Percentiles rank a stretch among this genome's conserved stretches.
Conservation (phyloP, 64 coral and sea anemone species). For the Hydrozoanthus tunicans region DNA sequence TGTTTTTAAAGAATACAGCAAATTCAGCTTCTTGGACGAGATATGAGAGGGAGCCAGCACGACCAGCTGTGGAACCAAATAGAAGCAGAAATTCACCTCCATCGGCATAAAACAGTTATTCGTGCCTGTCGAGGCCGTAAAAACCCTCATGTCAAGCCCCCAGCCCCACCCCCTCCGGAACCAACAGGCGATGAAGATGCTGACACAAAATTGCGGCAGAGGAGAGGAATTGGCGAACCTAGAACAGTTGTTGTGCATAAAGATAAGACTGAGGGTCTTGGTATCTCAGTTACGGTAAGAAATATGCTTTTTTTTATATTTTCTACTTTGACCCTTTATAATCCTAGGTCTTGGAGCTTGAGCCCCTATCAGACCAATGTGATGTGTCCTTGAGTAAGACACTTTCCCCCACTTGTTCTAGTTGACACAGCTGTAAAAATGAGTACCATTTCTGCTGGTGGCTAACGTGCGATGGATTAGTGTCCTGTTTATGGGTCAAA, state of each 20-base stretch:
- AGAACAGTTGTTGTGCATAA: constrained; percentile 87
- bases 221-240: constrained; percentile 95
- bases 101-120: constrained; percentile 98
- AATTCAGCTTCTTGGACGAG: constrained; percentile 95
- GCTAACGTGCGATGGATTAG: no score
- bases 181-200: constrained; percentile 69
- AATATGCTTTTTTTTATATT: background rate
- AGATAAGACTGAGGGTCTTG: constrained; percentile 89
- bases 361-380: no score
- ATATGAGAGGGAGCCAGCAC: constrained; percentile 91
- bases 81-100: constrained; percentile 98
- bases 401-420: no score
- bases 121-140: constrained; percentile 96
- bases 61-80: constrained; percentile 98
- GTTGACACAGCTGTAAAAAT: no score
- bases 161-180: constrained; percentile 73
- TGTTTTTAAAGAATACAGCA: constrained; percentile 88
- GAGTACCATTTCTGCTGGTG: no score
- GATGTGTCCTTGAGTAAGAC: no score
- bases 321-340: no score
- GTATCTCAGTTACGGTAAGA: constrained; percentile 96
- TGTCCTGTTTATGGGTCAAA: no score
- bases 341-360: no score
- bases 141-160: constrained; percentile 88
- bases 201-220: constrained; percentile 73